Percentiles rank a stretch among this genome's conserved stretches.
These are phyloP conservation scores for Melanchra persicariae DNA, from an alignment of 2,888 invertebrate species.

Conservation along the genomic window DNA sequence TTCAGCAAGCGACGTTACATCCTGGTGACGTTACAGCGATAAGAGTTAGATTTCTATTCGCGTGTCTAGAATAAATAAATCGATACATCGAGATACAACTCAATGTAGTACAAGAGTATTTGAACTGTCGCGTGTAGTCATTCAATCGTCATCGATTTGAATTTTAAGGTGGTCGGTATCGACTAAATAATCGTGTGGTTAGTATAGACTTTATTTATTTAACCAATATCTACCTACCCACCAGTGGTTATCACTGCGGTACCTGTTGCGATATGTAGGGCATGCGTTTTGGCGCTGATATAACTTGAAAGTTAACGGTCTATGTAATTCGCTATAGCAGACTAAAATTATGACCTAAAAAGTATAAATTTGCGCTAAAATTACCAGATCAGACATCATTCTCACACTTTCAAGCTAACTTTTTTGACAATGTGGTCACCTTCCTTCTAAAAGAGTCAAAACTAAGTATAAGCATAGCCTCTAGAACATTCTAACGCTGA, in stretches of 20 bases:
- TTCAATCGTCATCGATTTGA: slow-evolving; percentile 18
- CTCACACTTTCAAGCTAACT: slow-evolving; percentile 11
- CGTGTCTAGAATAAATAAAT: slow-evolving; percentile 33
- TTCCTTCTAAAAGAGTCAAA: background rate
- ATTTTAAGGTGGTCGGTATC: background rate
- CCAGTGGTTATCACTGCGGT: slow-evolving; percentile 27
- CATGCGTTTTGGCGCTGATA: slow-evolving; percentile 41
- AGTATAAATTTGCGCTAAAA: slow-evolving; percentile 2
- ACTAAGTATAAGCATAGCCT: background rate
- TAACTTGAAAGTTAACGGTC: slow-evolving; percentile 32
- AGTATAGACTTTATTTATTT: slow-evolving; percentile 22
- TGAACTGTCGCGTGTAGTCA: slow-evolving; percentile 21
- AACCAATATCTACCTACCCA: slow-evolving; percentile 22
- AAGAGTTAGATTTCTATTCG: slow-evolving; percentile 38
- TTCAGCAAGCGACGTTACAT: slow-evolving; percentile 23
- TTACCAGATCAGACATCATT: slow-evolving; percentile 3
- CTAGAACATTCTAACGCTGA: slow-evolving; percentile 5
- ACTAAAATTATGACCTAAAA: slow-evolving; percentile 23
- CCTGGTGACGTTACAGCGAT: slow-evolving; percentile 39
- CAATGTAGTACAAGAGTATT: slow-evolving; percentile 1
- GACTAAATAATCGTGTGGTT: slow-evolving; percentile 1
- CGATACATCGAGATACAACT: slow-evolving; percentile 19
- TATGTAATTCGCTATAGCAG: slow-evolving; percentile 44
- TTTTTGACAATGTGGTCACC: background rate
- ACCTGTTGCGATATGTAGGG: slow-evolving; percentile 49